Evolutionary conservation across 2,797 vertebrate species (phyloP).

Genomic region (Sylvia borin): DNA sequence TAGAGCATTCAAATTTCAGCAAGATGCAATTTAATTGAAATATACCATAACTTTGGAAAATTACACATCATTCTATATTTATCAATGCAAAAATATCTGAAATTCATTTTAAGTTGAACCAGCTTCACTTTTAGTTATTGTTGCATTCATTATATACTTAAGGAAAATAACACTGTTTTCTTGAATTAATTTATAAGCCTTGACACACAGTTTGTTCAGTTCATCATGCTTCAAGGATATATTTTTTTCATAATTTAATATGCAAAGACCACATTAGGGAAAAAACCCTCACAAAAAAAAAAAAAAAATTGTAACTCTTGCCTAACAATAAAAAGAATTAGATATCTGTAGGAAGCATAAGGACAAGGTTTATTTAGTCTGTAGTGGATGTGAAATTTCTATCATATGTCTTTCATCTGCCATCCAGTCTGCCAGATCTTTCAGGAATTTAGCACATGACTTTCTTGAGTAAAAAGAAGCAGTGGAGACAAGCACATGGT

Average conservation of each 20-base stretch:
- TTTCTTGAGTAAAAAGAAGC: not conserved
- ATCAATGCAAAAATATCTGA: not conserved
- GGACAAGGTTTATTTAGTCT: not conserved
- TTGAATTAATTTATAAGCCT: not conserved
- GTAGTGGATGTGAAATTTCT: not conserved
- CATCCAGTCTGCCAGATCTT: not conserved
- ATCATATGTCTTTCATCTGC: not conserved
- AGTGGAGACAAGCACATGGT: not conserved
- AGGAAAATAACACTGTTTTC: not conserved
- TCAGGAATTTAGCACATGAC: not conserved
- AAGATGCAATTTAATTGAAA: not conserved
- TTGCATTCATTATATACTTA: not conserved
- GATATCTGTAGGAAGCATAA: not conserved
- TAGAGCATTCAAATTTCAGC: not conserved
- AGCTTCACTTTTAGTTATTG: not conserved
- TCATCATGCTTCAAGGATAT: not conserved
- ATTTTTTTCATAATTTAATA: not conserved
- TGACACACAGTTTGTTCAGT: not conserved
- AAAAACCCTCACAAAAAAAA: rapidly evolving
- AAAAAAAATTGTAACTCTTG: not conserved
- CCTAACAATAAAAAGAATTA: not conserved
- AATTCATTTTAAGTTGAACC: not conserved
- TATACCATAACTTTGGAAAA: not conserved
- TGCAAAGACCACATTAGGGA: not conserved
- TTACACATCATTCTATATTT: not conserved